Base-by-base conservation (phyloP, 2,888 invertebrate genomes). In the Branchipolynoe longqiensis region DNA sequence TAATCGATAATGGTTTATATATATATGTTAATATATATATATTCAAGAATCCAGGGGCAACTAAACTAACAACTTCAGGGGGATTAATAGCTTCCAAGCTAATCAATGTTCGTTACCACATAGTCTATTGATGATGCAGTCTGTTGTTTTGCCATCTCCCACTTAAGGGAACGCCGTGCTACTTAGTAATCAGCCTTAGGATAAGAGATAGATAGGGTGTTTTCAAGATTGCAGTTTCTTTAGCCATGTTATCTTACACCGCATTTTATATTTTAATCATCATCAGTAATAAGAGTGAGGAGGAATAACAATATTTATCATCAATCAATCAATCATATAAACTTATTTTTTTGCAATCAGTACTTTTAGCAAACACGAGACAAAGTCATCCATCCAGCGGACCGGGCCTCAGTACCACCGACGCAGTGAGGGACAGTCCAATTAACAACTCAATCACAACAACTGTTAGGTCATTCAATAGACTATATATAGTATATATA, bases 21-120 rank as follows among this genome's bases (percentile, higher is more conserved):
- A 78, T 78, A 78, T 78, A 78, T 78, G 48, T 25, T 78, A 62
- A 78, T 78, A 28, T 78, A 78, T 78, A 78, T 78, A 78, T 78
- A 78, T 54, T 78, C 78, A 78, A 48, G n/a, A n/a, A n/a, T 48
- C 48, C 78, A 78, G 78, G 78, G 78, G 41, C 48, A 78, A 78
- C 78, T 78, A 78, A 78, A 78, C 78, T 78, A 78, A 78, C 78
- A 78, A 41, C 54, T 78, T 78, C 78, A 78, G 78, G 48, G 78
- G 48, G 78, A 78, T 78, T 78, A 78, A 78, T 78, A 12, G 33
- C 54, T 78, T 78, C 78, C 78, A 78, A 78, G 78, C 78, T 78
- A 78, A 78, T 31, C 78, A 78, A 78, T 28, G 48, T n/a, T n/a
- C n/a, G 78, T 78, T 41, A 78, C 33, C 78, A 78, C 78, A 78